Percentiles rank a stretch among this genome's conserved stretches.
Conservation (phyloP, 2,797 vertebrate species). For the Eulemur albifrons region DNA sequence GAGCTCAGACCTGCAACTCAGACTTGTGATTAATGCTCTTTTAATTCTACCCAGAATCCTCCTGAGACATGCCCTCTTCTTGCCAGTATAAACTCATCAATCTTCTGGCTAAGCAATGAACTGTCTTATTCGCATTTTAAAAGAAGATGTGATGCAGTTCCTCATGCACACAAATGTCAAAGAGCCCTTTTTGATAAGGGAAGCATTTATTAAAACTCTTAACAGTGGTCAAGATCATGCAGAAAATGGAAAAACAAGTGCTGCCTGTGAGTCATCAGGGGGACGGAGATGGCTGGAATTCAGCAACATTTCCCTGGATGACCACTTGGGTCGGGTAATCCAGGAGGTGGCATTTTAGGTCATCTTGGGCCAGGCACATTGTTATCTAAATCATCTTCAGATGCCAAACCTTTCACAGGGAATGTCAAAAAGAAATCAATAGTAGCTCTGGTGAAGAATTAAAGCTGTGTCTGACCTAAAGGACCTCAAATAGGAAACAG, state of each 20-base stretch:
- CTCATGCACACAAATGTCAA: neutral
- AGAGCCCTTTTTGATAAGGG: neutral
- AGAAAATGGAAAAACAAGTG: neutral
- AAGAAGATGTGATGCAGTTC: neutral
- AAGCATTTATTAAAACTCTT: constrained; percentile 4
- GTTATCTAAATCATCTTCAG: neutral
- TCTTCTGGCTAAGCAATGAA: constrained; percentile 52
- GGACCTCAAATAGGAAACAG: neutral
- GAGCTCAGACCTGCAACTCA: neutral
- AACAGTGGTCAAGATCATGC: neutral
- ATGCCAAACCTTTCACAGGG: neutral
- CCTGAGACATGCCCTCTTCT: neutral
- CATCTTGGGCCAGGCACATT: neutral
- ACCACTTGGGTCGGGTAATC: neutral
- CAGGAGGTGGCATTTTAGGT: neutral
- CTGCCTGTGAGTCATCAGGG: neutral
- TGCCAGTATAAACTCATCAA: constrained; percentile 51
- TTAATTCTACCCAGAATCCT: constrained; percentile 37
- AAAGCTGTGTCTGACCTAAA: neutral
- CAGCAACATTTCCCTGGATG: neutral
- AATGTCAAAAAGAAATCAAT: neutral
- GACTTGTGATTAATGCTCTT: constrained; percentile 33
- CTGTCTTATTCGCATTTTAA: neutral
- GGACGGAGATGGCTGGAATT: neutral
- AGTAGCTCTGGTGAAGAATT: neutral